Evolutionary conservation across 2,797 vertebrate species (phyloP).

Genomic region (Enteromius viviparus): DNA sequence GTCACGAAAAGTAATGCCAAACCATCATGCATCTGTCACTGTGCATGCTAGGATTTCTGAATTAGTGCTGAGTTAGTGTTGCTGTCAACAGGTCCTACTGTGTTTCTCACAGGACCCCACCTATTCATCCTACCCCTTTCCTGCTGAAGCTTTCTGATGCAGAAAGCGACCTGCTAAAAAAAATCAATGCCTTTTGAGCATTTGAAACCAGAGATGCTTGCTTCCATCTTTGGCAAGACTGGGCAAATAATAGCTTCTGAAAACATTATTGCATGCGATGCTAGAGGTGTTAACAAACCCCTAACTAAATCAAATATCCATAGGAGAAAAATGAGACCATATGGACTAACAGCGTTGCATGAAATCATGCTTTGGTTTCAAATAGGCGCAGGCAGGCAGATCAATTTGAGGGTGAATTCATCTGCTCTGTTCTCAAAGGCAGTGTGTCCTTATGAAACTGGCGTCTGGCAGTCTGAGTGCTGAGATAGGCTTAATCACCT

Average conservation of each 20-base stretch:
- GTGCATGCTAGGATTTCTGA: conserved; percentile 1
- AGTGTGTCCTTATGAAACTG: conserved; percentile 73
- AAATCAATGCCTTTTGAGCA: conserved; percentile 28
- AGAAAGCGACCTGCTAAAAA: conserved; percentile 1
- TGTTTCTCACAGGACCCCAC: background rate
- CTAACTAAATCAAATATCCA: background rate
- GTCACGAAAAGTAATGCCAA: background rate
- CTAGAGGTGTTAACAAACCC: background rate
- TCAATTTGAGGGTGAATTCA: conserved; percentile 66
- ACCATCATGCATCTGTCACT: background rate
- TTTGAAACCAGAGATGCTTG: conserved; percentile 18
- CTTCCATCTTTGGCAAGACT: conserved; percentile 2
- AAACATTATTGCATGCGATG: background rate
- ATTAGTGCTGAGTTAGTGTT: conserved; percentile 1
- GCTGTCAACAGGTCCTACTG: conserved; percentile 37
- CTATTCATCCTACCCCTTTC: background rate
- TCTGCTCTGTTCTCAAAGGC: conserved; percentile 48
- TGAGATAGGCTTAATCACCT: conserved; percentile 82
- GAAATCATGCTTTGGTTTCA: background rate
- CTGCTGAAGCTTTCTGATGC: background rate
- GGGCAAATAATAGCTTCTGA: conserved; percentile 3
- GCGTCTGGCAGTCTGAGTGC: conserved; percentile 89
- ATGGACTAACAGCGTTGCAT: background rate
- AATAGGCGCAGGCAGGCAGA: conserved; percentile 44
- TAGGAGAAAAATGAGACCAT: background rate